Conservation (phyloP, 64 coral and sea anemone species). For the Actinia equina region DNA sequence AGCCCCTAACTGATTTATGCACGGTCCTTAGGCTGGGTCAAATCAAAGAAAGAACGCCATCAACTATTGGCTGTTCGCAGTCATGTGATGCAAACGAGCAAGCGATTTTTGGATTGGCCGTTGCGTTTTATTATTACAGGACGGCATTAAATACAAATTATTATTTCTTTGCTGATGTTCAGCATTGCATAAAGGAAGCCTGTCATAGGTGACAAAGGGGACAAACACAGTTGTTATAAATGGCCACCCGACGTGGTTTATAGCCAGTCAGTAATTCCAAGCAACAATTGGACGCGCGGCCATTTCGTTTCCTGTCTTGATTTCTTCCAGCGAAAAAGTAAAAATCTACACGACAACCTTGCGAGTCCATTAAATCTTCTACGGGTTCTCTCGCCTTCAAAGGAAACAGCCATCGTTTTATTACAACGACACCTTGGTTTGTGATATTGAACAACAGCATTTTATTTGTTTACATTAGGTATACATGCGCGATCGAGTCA, state of each 20-base stretch:
- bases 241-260: not conserved
- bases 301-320: not conserved
- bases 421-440: constrained; percentile 62
- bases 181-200: constrained; percentile 3
- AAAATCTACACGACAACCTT: not conserved
- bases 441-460: constrained; percentile 56
- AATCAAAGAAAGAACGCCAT: not conserved
- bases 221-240: not conserved
- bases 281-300: not conserved
- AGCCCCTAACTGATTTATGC: constrained; percentile 23
- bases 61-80: not conserved
- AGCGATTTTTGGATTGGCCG: constrained; percentile 13
- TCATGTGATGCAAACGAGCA: constrained; percentile 10
- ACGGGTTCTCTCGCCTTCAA: constrained; percentile 10
- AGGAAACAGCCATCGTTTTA: constrained; percentile 45
- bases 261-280: constrained; percentile 6
- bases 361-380: not conserved
- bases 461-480: constrained; percentile 78
- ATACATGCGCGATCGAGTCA: constrained; percentile 57
- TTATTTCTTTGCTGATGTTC: constrained; percentile 27
- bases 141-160: constrained; percentile 32
- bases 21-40: constrained; percentile 27
- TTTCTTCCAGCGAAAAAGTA: not conserved
- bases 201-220: not conserved
- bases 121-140: constrained; percentile 19